phyloP scores from a whole-genome alignment of 1,140 invertebrate genomes.

The Drosophila ercepeae region DNA sequence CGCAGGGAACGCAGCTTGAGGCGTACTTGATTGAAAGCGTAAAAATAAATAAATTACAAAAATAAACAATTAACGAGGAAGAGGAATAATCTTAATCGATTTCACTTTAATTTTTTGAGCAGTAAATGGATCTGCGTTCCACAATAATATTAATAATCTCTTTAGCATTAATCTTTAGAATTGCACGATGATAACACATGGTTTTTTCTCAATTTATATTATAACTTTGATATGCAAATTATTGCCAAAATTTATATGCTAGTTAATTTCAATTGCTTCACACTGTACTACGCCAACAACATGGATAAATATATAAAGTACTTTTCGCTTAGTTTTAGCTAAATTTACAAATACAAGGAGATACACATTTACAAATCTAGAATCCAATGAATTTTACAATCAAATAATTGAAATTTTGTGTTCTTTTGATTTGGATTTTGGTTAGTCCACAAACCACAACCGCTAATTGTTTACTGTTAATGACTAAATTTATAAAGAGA shows the following conservation, averaged over 20 bases:
- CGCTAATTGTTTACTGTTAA: conserved; percentile 37
- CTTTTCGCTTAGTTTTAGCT: conserved; percentile 35
- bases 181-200: conserved; percentile 60
- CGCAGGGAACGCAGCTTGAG: conserved; percentile 69
- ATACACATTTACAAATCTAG: conserved; percentile 40
- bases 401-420: conserved; percentile 44
- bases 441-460: conserved; percentile 46
- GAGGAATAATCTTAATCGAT: conserved; percentile 20
- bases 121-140: conserved; percentile 9
- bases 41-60: conserved; percentile 5
- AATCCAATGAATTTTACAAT: conserved; percentile 34
- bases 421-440: conserved; percentile 25
- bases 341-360: conserved; percentile 31
- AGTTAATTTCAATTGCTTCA: conserved; percentile 28
- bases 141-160: conserved; percentile 31
- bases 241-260: conserved; percentile 57
- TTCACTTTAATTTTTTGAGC: conserved; percentile 34
- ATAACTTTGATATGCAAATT: conserved; percentile 69
- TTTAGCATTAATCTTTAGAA: conserved; percentile 59
- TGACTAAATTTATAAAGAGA: conserved; percentile 36
- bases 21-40: conserved; percentile 48
- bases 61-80: conserved; percentile 11
- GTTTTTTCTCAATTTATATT: conserved; percentile 30
- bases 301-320: conserved; percentile 44
- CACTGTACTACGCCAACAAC: conserved; percentile 47